phyloP scores from a whole-genome alignment of 1,140 invertebrate species.

The Drosophila sechellia region DNA sequence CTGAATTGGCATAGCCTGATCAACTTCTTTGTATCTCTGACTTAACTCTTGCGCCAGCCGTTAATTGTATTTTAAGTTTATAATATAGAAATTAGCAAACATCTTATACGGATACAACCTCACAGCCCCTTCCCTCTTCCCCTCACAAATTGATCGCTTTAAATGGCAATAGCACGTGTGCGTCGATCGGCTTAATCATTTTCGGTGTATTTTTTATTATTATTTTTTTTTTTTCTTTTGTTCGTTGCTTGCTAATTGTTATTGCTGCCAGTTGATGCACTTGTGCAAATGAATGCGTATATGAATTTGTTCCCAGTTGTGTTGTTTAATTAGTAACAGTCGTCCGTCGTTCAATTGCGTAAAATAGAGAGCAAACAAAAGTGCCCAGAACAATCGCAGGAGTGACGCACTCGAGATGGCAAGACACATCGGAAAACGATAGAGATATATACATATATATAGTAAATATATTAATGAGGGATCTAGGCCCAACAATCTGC shows the following conservation, averaged over 20 bases:
- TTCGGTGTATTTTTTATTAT: conserved; percentile 17
- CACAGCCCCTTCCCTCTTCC: not conserved
- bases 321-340: conserved; percentile 44
- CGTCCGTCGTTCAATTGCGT: conserved; percentile 37
- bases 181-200: conserved; percentile 27
- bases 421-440: too few relatives aligned
- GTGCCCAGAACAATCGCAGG: not conserved
- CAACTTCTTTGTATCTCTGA: not conserved
- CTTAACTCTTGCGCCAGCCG: not conserved
- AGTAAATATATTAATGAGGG: not conserved
- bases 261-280: conserved; percentile 28
- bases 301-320: conserved; percentile 6
- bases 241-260: conserved; percentile 17
- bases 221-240: not conserved
- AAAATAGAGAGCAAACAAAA: conserved; percentile 48
- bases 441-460: too few relatives aligned
- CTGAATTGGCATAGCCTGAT: not conserved
- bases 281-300: conserved; percentile 48
- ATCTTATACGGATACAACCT: conserved; percentile 6
- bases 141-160: not conserved
- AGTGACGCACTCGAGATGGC: conserved; percentile 25
- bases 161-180: conserved; percentile 40
- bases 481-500: conserved; percentile 12
- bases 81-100: conserved; percentile 33
- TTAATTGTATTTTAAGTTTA: not conserved